Evolutionary conservation across 2,797 vertebrate genomes (phyloP), one percentile per base, ranked within the genome.

Genomic region (Danio jaintianensis): DNA sequence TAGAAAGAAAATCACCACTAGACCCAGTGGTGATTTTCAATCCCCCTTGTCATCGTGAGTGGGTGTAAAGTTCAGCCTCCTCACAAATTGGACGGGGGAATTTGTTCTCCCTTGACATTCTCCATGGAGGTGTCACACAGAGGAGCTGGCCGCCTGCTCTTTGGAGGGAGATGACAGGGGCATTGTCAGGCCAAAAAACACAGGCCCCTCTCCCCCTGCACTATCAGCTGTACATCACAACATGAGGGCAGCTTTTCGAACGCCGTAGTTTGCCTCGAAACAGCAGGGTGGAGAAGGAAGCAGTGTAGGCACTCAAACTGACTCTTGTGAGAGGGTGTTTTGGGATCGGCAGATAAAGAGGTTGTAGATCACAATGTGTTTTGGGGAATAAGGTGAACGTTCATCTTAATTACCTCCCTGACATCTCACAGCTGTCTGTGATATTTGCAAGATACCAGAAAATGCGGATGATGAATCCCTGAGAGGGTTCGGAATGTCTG

Each of bases 1-100:
- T 29, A 87, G 88, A 90, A 87, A 85, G 86, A 92, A 91, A 90
- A 88, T 91, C 87, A 88, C 88, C 83, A 85, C 89, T 81, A 62
- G 88, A 89, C 86, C 87, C 90, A 89, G 89, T 91, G 90, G 88
- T 87, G 89, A 88, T 90, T 90, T 90, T 84, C 85, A 80, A 82
- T 86, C 87, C 83, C 62, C 64, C 78, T 66, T 80, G 85, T 84
- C 82, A 79, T 67, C 71, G 87, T 84, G 86, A 89, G 82, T 82
- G 82, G 87, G 88, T 86, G 89, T 70, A 92, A 91, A 90, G 88
- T 93, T 91, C 91, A 91, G 87, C 88, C 91, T 90, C 87, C 88
- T 89, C 89, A 88, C 90, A 94, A 94, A 94, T 94, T 93, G 92
- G 90, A 89, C 83, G 66, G 86, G 90, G 93, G 90, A 93, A 93